phyloP scores from a whole-genome alignment of 2,797 vertebrate species.

The Phoxinus dragarum region DNA sequence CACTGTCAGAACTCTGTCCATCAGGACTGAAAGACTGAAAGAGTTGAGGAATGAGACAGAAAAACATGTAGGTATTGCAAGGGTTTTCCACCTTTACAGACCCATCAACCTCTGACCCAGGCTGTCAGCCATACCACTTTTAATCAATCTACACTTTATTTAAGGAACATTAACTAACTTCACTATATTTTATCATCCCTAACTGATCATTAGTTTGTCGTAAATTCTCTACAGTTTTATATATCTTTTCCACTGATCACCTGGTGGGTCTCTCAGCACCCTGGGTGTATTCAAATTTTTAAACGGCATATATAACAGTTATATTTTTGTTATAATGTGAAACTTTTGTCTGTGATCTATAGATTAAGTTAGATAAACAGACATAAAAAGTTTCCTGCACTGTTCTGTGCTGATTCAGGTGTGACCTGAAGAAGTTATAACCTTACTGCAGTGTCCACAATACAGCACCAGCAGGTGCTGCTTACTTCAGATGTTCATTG shows the following conservation, averaged over 20 bases:
- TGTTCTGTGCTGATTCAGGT: slow-evolving; percentile 37
- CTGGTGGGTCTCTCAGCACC: not conserved
- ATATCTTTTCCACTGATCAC: not conserved
- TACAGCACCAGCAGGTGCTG: slow-evolving; percentile 25
- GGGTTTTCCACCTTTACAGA: not conserved
- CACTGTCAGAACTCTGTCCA: slow-evolving; percentile 75
- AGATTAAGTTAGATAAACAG: not conserved
- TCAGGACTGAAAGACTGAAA: slow-evolving; percentile 44
- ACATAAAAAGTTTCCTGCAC: slow-evolving; percentile 18
- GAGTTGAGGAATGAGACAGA: not conserved
- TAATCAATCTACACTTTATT: not conserved
- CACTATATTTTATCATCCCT: not conserved
- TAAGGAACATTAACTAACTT: not conserved
- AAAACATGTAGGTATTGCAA: not conserved
- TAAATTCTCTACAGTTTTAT: not conserved
- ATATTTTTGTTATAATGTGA: not conserved
- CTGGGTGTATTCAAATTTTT: not conserved
- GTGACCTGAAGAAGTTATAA: slow-evolving; percentile 31
- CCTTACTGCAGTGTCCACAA: slow-evolving; percentile 31
- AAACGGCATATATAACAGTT: not conserved
- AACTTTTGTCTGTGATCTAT: not conserved
- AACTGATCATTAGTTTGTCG: not conserved
- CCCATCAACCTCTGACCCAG: not conserved
- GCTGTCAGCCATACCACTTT: not conserved
- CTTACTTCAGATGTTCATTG: slow-evolving; percentile 16